phyloP scores from a whole-genome alignment of 2,888 invertebrate species.

The Exocentrus adspersus region DNA sequence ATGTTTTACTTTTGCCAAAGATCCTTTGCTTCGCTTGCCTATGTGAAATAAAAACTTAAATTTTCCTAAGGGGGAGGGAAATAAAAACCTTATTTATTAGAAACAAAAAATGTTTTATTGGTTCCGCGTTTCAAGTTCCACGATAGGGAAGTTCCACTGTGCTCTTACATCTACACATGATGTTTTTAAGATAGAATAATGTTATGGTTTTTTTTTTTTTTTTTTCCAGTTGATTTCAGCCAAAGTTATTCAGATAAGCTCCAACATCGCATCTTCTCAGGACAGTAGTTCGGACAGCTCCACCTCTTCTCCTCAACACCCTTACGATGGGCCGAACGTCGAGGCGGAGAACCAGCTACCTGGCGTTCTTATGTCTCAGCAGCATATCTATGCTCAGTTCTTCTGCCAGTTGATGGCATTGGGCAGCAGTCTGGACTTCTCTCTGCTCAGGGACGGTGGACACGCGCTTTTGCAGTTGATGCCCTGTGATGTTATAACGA shows the following conservation, averaged over 20 bases:
- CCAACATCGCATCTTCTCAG: constrained; percentile 80
- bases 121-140: too few species aligned
- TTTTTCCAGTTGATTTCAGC: constrained; percentile 73
- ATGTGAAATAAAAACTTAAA: too few species aligned
- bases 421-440: constrained; percentile 83
- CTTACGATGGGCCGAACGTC: constrained; percentile 80
- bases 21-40: too few species aligned
- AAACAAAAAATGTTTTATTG: too few species aligned
- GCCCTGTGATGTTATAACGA: constrained; percentile 72
- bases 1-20: too few species aligned
- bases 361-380: constrained; percentile 89
- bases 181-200: too few species aligned
- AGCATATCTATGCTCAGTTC: constrained; percentile 80
- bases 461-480: constrained; percentile 82
- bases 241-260: constrained; percentile 78
- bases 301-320: constrained; percentile 89
- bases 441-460: constrained; percentile 85
- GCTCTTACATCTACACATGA: too few species aligned
- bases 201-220: constrained; percentile 12
- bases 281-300: constrained; percentile 96
- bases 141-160: too few species aligned
- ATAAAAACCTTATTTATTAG: too few species aligned
- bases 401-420: constrained; percentile 89
- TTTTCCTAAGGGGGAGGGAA: too few species aligned
- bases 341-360: constrained; percentile 91